Conservation (phyloP, 2,113 vertebrate genomes). For the Lagopus leucura region DNA sequence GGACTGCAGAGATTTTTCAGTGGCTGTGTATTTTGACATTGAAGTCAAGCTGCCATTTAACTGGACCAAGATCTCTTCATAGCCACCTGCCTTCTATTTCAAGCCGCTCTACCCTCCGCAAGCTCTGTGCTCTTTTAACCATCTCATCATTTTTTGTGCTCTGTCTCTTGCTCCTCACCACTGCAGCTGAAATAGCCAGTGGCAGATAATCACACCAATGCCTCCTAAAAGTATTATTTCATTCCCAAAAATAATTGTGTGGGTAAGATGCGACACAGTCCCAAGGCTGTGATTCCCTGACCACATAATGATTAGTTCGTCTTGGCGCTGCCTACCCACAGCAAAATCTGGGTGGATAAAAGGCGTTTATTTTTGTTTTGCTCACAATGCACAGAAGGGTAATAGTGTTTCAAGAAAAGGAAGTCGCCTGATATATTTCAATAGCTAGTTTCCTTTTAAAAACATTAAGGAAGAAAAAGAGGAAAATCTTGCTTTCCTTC, state of each 20-base stretch:
- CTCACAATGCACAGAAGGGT: conserved; percentile 56
- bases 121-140: background rate
- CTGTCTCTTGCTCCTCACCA: background rate
- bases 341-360: conserved; percentile 60
- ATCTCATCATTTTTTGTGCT: background rate
- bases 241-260: conserved; percentile 33
- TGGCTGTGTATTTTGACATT: background rate
- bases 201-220: background rate
- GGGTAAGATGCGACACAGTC: background rate
- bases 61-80: background rate
- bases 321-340: background rate
- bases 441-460: conserved; percentile 69
- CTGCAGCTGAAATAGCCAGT: background rate
- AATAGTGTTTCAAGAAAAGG: conserved; percentile 53
- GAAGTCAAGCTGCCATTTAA: conserved; percentile 21
- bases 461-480: conserved; percentile 59
- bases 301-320: conserved; percentile 11
- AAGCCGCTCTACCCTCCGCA: background rate
- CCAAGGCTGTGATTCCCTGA: conserved; percentile 5
- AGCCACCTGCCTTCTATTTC: background rate
- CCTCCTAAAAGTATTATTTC: conserved; percentile 4
- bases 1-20: conserved; percentile 11
- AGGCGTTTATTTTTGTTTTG: conserved; percentile 47
- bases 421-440: conserved; percentile 65
- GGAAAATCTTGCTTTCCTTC: conserved; percentile 68